phyloP scores from a whole-genome alignment of 2,888 invertebrate genomes.

The Mythimna loreyi region DNA sequence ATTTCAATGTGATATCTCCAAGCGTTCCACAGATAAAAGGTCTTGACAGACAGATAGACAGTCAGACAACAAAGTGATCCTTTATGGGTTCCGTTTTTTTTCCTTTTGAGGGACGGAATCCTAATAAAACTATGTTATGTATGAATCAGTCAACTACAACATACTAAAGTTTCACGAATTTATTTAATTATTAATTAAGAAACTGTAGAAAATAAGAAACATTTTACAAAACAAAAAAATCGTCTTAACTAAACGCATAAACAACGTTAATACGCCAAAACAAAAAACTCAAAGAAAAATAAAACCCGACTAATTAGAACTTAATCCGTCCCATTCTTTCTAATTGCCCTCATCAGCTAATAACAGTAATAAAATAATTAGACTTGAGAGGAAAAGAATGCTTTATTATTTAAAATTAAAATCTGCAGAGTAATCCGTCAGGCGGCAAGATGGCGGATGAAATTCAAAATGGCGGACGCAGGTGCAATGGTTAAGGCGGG shows the following conservation, averaged over 20 bases:
- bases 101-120: too few species aligned
- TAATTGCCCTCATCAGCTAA: slow-evolving; percentile 86
- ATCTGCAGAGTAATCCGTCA: slow-evolving; percentile 86
- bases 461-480: slow-evolving; percentile 80
- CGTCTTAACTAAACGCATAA: slow-evolving; percentile 3
- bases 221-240: not conserved
- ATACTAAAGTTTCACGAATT: too few species aligned
- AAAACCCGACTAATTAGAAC: slow-evolving; percentile 81
- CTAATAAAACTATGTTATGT: too few species aligned
- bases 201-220: too few species aligned
- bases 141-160: too few species aligned
- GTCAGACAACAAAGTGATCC: too few species aligned
- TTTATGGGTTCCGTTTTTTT: too few species aligned
- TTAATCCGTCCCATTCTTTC: slow-evolving; percentile 81
- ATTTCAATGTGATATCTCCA: too few species aligned
- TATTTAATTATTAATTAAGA: too few species aligned
- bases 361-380: slow-evolving; percentile 84
- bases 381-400: slow-evolving; percentile 79
- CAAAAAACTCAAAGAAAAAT: slow-evolving; percentile 70
- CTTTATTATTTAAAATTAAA: slow-evolving; percentile 83
- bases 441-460: slow-evolving; percentile 75
- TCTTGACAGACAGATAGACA: too few species aligned
- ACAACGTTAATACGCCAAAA: slow-evolving; percentile 20
- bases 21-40: too few species aligned
- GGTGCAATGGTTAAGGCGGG: slow-evolving; percentile 77